Base-by-base conservation (phyloP, 1,140 invertebrate species). In the Chironomus tepperi region DNA sequence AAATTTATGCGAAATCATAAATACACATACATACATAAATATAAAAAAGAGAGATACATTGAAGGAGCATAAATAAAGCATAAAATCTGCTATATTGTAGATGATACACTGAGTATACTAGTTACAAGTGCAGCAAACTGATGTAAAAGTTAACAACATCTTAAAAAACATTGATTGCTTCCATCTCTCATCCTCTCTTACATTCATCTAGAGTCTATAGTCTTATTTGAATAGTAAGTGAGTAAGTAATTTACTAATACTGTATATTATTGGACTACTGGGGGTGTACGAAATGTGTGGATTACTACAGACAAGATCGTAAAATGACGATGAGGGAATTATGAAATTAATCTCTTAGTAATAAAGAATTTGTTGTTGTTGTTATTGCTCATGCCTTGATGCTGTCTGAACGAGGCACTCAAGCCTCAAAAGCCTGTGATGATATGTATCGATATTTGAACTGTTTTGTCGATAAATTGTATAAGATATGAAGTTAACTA, bases 1-100 rank as follows among this genome's bases (percentile, higher is more conserved):
- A 57, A 57, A 70, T 70, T 70, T 70, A 70, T 70, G 65, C 16
- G 65, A 70, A 70, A 70, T 19, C 65, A 70, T 70, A 70, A 70
- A 70, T 12, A 3, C 47, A n/a, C n/a, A n/a, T 57, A 34, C 24
- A 5, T 5, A 34, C 24, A 34, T 5, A 34, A 34, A 34, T 34
- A 34, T 34, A 34, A 1, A 34, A 5, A 34, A 34, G 24, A 34
- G 24, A 34, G 24, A 34, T n/a, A 57, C n/a, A 57, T 57, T 57
- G 47, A n/a, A 57, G 47, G 10, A 57, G 5, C 15, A 15, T 9
- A n/a, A 57, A n/a, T n/a, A 57, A 9, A 57, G 12, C 9, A n/a
- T 57, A 57, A 57, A n/a, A 57, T n/a, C 12, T 57, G 15, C n/a
- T 10, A 57, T 57, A 57, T 12, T 15, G n/a, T 15, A 47, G 43